phyloP scores from a whole-genome alignment of 2,113 vertebrate genomes.

The Chaetops frenatus region DNA sequence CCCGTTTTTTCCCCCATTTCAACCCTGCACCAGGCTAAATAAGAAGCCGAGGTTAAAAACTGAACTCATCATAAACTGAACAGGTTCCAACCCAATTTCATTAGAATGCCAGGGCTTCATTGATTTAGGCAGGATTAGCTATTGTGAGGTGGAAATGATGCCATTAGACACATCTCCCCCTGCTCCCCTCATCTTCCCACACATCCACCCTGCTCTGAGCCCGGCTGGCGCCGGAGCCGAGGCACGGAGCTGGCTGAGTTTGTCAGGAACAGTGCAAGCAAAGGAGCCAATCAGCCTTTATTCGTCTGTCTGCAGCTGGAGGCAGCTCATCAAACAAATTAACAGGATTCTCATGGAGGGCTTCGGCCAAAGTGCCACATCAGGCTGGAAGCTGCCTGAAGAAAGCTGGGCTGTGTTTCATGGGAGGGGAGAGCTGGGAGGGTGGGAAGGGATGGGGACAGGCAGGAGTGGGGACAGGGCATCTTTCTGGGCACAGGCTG shows the following conservation, averaged over 20 bases:
- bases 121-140: constrained; percentile 51
- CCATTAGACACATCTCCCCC: background rate
- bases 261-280: background rate
- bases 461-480: background rate
- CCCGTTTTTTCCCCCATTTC: constrained; percentile 20
- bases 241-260: background rate
- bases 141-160: constrained; percentile 36
- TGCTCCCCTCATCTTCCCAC: background rate
- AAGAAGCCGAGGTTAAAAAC: constrained; percentile 58
- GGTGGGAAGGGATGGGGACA: background rate
- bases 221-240: background rate
- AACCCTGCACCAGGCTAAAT: constrained; percentile 29
- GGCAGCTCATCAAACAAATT: constrained; percentile 57
- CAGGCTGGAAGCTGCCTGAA: background rate
- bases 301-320: constrained; percentile 57
- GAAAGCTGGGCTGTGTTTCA: background rate
- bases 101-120: background rate
- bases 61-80: constrained; percentile 62
- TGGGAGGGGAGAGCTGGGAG: background rate
- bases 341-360: constrained; percentile 34
- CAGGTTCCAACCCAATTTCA: constrained; percentile 31
- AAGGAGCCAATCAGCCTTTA: constrained; percentile 35
- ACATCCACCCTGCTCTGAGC: background rate
- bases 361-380: background rate
- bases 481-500: background rate